Conservation (phyloP, 2,888 invertebrate species). For the Dione vanillae region DNA sequence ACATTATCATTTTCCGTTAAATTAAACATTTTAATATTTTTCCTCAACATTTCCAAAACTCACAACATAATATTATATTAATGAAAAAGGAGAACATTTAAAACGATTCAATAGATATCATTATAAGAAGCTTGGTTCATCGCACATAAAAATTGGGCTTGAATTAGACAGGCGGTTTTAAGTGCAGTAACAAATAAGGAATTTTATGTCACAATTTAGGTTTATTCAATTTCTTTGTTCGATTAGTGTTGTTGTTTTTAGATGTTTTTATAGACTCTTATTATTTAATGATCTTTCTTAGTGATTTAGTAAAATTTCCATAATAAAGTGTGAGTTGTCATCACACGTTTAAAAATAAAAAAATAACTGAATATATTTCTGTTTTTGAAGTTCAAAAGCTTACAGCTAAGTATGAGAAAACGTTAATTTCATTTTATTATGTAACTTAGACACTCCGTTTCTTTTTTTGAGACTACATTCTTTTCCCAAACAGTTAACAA, state of each 20-base stretch:
- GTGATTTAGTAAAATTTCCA: too few species aligned
- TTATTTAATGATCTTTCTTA: too few species aligned
- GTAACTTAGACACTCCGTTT: too few species aligned
- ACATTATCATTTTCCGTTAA: too few species aligned
- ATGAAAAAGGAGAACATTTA: conserved; percentile 54
- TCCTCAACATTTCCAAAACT: not conserved
- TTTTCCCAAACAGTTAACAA: too few species aligned
- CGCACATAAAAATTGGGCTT: conserved; percentile 49
- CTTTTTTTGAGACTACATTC: too few species aligned
- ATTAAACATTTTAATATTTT: not conserved
- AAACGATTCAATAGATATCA: conserved; percentile 58
- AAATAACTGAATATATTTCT: too few species aligned
- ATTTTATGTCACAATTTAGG: conserved; percentile 19
- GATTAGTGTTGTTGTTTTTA: conserved; percentile 1
- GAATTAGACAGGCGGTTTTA: conserved; percentile 41
- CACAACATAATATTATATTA: not conserved
- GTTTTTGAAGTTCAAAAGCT: too few species aligned
- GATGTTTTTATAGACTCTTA: not conserved
- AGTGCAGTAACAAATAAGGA: conserved; percentile 35
- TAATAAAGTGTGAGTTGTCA: too few species aligned
- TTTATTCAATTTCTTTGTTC: conserved; percentile 5
- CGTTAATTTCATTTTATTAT: too few species aligned
- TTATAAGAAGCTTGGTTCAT: conserved; percentile 61
- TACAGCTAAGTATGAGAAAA: too few species aligned
- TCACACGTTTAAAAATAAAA: too few species aligned